Evolutionary conservation across 2,797 vertebrate species (phyloP).

Genomic region (Sciurus vulgaris): DNA sequence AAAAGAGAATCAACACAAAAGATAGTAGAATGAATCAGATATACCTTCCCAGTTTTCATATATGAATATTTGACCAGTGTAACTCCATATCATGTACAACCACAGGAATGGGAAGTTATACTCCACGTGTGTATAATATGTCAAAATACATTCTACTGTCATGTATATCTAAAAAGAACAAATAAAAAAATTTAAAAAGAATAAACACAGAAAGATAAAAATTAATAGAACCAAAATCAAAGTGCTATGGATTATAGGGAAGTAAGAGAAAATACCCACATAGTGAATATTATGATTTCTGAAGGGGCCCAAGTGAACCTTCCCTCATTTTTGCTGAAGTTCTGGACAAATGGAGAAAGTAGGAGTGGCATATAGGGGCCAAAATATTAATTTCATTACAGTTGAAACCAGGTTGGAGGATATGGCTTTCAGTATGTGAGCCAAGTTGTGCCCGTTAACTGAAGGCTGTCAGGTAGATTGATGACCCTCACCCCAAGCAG

Average conservation of each 20-base stretch:
- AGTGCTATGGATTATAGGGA: background rate
- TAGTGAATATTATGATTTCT: background rate
- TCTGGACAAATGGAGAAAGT: slow-evolving; percentile 26
- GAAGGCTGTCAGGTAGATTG: background rate
- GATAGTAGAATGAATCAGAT: background rate
- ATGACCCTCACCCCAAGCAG: background rate
- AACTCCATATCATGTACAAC: too few species aligned
- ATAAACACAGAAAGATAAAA: too few species aligned
- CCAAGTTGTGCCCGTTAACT: slow-evolving; percentile 10
- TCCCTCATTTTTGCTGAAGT: background rate
- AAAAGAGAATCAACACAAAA: background rate
- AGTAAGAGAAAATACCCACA: background rate
- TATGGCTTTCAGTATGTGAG: background rate
- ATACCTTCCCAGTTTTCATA: too few species aligned
- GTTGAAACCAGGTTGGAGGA: slow-evolving; percentile 10
- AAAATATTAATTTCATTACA: background rate
- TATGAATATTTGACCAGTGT: too few species aligned
- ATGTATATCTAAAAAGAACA: too few species aligned
- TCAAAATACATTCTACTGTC: too few species aligned
- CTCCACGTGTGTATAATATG: too few species aligned
- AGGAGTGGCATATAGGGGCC: background rate
- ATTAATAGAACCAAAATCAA: background rate
- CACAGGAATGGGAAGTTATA: too few species aligned
- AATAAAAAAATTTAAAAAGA: too few species aligned
- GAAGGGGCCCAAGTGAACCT: slow-evolving; percentile 5